A percentile compares a stretch with the other conserved stretches of the same genome.
Evolutionary conservation across 2,797 vertebrate species (phyloP).

Genomic region (Coreius guichenoti): DNA sequence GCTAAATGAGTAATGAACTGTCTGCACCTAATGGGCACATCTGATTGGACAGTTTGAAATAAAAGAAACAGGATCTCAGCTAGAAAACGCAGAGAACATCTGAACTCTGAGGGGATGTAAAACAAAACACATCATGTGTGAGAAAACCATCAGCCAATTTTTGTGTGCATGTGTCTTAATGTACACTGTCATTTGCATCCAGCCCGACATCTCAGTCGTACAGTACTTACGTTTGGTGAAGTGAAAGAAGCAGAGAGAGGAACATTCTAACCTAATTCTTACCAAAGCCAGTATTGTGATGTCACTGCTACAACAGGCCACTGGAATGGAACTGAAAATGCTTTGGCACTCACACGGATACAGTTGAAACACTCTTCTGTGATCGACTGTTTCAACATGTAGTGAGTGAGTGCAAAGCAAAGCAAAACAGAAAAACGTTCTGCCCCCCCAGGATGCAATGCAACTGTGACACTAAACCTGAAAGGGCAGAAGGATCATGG

Average conservation of each 20-base stretch:
- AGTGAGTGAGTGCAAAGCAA: constrained; percentile 86
- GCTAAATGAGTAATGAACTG: constrained; percentile 2
- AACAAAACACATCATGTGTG: constrained; percentile 44
- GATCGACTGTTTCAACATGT: constrained; percentile 85
- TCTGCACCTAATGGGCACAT: neutral
- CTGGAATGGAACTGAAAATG: constrained; percentile 79
- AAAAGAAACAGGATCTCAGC: neutral
- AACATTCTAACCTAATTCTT: constrained; percentile 65
- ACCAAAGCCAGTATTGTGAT: constrained; percentile 86
- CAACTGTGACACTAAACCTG: constrained; percentile 82
- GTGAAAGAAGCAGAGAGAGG: constrained; percentile 45
- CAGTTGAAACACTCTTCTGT: constrained; percentile 84
- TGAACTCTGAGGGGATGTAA: neutral
- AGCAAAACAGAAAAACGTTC: constrained; percentile 79
- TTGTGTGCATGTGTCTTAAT: neutral
- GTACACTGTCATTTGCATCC: constrained; percentile 1
- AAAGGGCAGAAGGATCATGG: constrained; percentile 80
- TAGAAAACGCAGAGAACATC: neutral
- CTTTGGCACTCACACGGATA: constrained; percentile 85
- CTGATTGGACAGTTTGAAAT: neutral
- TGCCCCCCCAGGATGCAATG: constrained; percentile 84
- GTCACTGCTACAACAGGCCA: constrained; percentile 87
- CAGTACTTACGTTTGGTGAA: constrained; percentile 80
- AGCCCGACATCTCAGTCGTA: constrained; percentile 4
- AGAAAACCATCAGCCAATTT: constrained; percentile 45